Evolutionary conservation across 2,797 vertebrate species (phyloP).

Genomic region (Sebastes vulpes): DNA sequence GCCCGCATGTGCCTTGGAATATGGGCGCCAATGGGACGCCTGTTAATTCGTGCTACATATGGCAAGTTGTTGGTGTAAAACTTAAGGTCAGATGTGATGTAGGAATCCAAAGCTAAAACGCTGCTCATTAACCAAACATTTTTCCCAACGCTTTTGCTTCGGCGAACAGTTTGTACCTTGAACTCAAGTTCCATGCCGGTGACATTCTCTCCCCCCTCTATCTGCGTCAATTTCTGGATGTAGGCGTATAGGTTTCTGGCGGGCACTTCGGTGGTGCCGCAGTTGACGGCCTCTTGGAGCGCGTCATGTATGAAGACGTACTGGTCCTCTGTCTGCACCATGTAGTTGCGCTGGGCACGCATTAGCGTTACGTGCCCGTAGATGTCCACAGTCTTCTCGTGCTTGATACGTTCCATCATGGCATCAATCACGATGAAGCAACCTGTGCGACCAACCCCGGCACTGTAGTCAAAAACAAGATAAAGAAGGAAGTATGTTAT

Average conservation of each 20-base stretch:
- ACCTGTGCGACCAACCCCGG: constrained; percentile 97
- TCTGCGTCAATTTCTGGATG: constrained; percentile 99
- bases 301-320: constrained; percentile 99
- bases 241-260: constrained; percentile 98
- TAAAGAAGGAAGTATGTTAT: not conserved
- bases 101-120: not conserved
- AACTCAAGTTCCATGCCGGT: constrained; percentile 99
- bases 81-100: not conserved
- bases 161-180: constrained; percentile 86
- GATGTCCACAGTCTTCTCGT: constrained; percentile 99
- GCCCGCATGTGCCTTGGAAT: constrained; percentile 1
- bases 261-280: constrained; percentile 99
- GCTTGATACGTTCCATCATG: constrained; percentile 99
- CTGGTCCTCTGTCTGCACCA: constrained; percentile 99
- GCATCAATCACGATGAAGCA: constrained; percentile 99
- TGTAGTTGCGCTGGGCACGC: constrained; percentile 99
- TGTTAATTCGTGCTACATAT: not conserved
- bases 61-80: not conserved
- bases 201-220: constrained; percentile 97
- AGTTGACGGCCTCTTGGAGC: constrained; percentile 97
- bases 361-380: constrained; percentile 99
- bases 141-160: not conserved
- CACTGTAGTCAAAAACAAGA: constrained; percentile 79
- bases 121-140: not conserved
- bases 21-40: not conserved